phyloP scores from a whole-genome alignment of 2,113 vertebrate genomes.

The Eulemur macaco region DNA sequence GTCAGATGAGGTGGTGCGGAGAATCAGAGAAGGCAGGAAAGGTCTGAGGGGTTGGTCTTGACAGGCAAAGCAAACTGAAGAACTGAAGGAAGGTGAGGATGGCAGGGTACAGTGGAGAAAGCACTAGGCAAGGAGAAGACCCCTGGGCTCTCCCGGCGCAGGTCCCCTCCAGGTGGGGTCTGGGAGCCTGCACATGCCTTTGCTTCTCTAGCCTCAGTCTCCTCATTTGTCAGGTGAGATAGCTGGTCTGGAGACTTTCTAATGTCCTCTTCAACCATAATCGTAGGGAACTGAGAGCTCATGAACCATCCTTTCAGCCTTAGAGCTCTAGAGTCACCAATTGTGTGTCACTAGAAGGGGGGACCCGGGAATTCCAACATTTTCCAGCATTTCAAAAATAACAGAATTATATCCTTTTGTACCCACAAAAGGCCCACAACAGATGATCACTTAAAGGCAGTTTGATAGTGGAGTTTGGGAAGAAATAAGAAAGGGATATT shows the following conservation, averaged over 20 bases:
- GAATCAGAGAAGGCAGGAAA: not conserved
- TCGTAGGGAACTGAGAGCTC: not conserved
- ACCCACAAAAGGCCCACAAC: not conserved
- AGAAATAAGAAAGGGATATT: slow-evolving; percentile 7
- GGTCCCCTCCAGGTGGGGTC: not conserved
- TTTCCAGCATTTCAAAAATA: slow-evolving; percentile 14
- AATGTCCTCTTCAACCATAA: not conserved
- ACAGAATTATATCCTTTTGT: not conserved
- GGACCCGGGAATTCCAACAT: not conserved
- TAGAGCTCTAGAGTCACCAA: not conserved
- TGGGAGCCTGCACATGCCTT: not conserved
- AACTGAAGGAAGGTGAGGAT: not conserved
- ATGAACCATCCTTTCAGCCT: not conserved
- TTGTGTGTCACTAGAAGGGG: not conserved
- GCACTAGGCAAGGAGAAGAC: too few species aligned
- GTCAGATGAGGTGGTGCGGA: not conserved
- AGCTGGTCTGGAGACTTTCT: not conserved
- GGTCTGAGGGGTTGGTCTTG: not conserved
- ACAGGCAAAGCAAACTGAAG: not conserved
- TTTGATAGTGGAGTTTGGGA: not conserved
- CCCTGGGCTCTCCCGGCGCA: not conserved
- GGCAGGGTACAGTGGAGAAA: not conserved
- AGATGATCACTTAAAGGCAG: not conserved
- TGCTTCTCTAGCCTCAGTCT: not conserved
- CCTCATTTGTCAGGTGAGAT: not conserved